These are phyloP conservation scores for Emydura subglobosa DNA, from an alignment of 2,113 vertebrate genomes.

Conservation along the genomic window DNA sequence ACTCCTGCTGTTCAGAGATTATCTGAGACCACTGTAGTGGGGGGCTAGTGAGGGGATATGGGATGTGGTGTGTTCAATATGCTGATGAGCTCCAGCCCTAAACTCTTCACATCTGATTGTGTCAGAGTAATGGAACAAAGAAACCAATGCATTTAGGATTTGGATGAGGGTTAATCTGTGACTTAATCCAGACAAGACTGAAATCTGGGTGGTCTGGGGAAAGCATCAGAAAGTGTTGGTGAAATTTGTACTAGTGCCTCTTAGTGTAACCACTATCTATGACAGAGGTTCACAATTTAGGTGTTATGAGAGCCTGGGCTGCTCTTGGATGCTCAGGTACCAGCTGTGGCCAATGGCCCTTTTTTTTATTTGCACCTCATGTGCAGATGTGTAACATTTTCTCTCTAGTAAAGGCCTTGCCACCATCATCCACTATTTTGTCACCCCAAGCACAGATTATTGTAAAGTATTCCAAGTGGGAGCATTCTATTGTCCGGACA, in stretches of 20 bases:
- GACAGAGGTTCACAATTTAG: background rate
- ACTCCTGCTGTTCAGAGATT: background rate
- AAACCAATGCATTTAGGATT: background rate
- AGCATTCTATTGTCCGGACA: background rate
- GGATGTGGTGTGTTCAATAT: background rate
- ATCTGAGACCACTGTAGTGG: background rate
- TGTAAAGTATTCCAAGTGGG: background rate
- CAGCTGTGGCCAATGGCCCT: background rate
- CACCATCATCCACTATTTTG: background rate
- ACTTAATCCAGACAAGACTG: background rate
- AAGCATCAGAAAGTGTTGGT: background rate
- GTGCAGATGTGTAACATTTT: background rate
- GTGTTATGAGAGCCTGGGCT: background rate
- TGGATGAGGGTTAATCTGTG: background rate
- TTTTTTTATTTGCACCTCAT: background rate
- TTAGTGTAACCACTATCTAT: background rate
- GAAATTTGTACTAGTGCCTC: background rate
- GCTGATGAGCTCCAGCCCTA: background rate
- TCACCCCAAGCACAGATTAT: background rate
- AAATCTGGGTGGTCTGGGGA: background rate
- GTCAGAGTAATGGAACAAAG: background rate
- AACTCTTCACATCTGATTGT: accelerated
- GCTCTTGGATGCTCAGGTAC: background rate
- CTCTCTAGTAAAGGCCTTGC: background rate
- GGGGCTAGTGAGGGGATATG: background rate